Evolutionary conservation across 1,140 invertebrate species (phyloP), one percentile per base, ranked within the genome.

Genomic region (Atta colombica): DNA sequence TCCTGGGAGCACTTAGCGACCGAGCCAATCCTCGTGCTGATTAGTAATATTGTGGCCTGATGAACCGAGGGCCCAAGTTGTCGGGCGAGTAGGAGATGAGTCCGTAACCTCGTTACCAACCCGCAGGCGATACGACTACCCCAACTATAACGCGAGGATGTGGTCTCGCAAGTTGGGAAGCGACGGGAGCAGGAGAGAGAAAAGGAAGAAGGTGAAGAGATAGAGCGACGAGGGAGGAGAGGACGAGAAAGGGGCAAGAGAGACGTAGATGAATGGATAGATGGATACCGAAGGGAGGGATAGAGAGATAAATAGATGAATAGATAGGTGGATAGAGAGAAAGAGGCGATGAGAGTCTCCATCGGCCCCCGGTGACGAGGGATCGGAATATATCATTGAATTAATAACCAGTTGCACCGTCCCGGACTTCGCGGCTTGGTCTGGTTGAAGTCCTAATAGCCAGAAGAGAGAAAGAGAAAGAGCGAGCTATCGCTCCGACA

Each of bases 1-100:
- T 95, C 88, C 93, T 92, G 84, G 86, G 89, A 90, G 86, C 94
- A 94, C 93, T 95, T 94, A 94, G 91, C 87, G 77, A 65, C 85
- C 88, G 87, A 93, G 88, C 92, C 94, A 95, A 95, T 95, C 90
- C 93, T 93, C 89, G 87, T 88, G 92, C 94, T 95, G 94, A 95
- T 95, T 95, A 95, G 94, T 95, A 95, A 95, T 95, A 95, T 95
- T 95, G 94, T 95, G 93, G 94, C 94, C 94, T 95, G 94, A 95
- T 94, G 94, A 95, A 95, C 94, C 92, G 93, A 94, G 92, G 93
- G 90, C 91, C 91, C 91, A 93, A 94, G 92, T 93, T 94, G 92
- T 90, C 89, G 90, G 90, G 75, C 94, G 92, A 94, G 94, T 94
- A 93, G 92, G 91, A 95, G 94, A 95, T 95, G 94, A 95, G 93